Conservation (phyloP, 2,113 vertebrate genomes). For the Tursiops truncatus region DNA sequence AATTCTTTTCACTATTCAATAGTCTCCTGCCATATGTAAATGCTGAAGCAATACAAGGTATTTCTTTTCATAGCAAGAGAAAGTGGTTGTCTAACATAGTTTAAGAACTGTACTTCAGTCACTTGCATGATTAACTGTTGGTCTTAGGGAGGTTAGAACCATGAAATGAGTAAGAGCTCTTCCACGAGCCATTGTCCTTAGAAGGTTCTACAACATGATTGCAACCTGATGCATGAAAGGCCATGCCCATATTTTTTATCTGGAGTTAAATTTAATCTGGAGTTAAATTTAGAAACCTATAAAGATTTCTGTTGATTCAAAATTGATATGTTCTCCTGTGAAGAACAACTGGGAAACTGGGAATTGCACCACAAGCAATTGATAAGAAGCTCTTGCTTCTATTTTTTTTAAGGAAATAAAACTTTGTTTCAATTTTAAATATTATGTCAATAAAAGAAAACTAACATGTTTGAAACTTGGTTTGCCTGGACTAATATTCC, state of each 20-base stretch:
- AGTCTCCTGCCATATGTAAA: not conserved
- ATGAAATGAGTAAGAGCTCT: not conserved
- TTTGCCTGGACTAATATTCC: not conserved
- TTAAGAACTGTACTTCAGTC: not conserved
- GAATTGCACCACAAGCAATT: not conserved
- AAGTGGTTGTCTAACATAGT: not conserved
- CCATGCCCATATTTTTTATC: not conserved
- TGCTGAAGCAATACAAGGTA: not conserved
- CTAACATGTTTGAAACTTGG: not conserved
- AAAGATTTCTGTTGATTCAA: not conserved
- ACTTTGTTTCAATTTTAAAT: not conserved
- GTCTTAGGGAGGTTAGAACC: not conserved
- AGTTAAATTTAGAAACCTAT: not conserved
- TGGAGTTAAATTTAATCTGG: not conserved
- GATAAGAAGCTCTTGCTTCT: not conserved
- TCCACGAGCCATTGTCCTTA: not conserved
- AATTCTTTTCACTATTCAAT: not conserved
- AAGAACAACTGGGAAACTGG: not conserved
- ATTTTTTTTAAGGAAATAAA: constrained; percentile 1
- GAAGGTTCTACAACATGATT: not conserved
- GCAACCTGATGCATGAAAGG: not conserved
- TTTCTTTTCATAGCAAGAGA: not conserved
- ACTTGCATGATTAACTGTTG: not conserved
- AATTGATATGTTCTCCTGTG: not conserved
- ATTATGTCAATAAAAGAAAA: not conserved